phyloP scores from a whole-genome alignment of 2,888 invertebrate genomes.

The Lottia gigantea region DNA sequence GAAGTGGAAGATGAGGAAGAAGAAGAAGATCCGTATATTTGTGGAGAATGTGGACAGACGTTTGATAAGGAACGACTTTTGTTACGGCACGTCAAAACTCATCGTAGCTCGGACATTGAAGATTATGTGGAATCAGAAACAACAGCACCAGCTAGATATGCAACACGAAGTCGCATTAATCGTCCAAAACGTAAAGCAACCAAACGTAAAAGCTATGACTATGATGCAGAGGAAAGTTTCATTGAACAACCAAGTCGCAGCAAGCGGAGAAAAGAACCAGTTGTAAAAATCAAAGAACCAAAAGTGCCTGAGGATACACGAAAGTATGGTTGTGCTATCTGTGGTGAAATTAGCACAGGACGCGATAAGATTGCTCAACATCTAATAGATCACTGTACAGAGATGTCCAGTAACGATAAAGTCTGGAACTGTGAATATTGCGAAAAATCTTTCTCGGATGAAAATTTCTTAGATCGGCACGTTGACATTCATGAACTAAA shows the following conservation, averaged over 20 bases:
- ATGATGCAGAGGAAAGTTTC: neutral
- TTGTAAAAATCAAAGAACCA: neutral
- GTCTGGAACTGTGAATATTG: neutral
- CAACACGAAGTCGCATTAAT: neutral
- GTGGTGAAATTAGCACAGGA: neutral
- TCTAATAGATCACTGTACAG: neutral
- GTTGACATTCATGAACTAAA: neutral
- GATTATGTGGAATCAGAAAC: neutral
- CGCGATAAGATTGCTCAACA: neutral
- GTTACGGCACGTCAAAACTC: neutral
- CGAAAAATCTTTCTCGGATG: neutral
- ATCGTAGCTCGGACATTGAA: neutral
- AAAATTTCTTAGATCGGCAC: neutral
- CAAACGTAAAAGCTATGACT: neutral
- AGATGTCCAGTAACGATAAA: neutral
- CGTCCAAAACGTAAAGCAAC: constrained; percentile 2
- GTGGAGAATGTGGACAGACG: constrained; percentile 4
- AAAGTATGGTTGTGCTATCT: neutral
- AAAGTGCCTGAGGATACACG: no score
- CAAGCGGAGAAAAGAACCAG: neutral
- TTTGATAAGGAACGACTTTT: neutral
- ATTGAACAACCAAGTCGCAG: neutral
- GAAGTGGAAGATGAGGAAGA: neutral
- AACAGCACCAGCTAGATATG: neutral
- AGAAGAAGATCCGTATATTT: constrained; percentile 1